Conservation (phyloP, 1,140 invertebrate species). For the Anoplophora glabripennis region DNA sequence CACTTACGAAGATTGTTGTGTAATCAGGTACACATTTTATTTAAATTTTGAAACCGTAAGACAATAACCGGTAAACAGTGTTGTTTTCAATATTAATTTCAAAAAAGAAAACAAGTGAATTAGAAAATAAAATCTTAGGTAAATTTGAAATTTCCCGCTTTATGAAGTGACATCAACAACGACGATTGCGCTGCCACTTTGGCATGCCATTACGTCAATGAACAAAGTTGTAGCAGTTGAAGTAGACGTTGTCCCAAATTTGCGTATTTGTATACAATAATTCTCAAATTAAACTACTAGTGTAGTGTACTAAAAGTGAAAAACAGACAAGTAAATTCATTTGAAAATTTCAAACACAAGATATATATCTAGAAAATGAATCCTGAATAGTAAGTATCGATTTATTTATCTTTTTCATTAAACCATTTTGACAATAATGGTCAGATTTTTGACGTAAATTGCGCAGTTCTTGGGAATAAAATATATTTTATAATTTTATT, state of each 20-base stretch:
- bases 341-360: background rate
- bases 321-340: slow-evolving; percentile 6
- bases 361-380: slow-evolving; percentile 40
- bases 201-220: slow-evolving; percentile 20
- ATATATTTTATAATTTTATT: slow-evolving; percentile 15
- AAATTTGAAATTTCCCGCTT: background rate
- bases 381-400: slow-evolving; percentile 51
- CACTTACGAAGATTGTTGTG: too few relatives aligned
- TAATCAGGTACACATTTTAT: too few relatives aligned
- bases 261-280: slow-evolving; percentile 17
- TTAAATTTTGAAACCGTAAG: too few relatives aligned
- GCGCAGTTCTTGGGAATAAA: slow-evolving; percentile 28
- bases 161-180: background rate
- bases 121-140: too few relatives aligned
- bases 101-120: too few relatives aligned
- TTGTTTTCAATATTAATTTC: too few relatives aligned
- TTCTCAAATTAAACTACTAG: slow-evolving; percentile 7
- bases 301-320: slow-evolving; percentile 17
- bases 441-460: slow-evolving; percentile 28
- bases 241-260: slow-evolving; percentile 25
- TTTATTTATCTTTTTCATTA: slow-evolving; percentile 37
- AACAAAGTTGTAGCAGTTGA: slow-evolving; percentile 15
- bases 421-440: slow-evolving; percentile 24
- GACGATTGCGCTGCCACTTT: slow-evolving; percentile 24
- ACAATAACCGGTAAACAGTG: too few relatives aligned